Base-by-base conservation (phyloP, 2,797 vertebrate species). In the Oceanodroma leucorhoa region DNA sequence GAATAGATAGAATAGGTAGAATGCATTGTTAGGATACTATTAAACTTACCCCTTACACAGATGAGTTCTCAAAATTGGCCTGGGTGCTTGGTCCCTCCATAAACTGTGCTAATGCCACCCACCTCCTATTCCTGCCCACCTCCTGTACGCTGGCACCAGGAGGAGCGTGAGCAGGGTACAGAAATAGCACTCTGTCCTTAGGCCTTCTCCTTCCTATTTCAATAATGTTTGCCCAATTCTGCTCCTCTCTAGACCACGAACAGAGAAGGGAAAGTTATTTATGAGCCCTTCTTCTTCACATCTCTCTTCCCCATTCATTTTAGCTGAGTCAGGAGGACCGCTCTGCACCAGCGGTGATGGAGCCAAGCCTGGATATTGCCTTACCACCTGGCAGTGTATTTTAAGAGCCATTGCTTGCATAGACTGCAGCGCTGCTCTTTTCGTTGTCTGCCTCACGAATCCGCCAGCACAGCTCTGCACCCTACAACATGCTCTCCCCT, bases 211-310 rank as follows among this genome's bases (percentile, higher is more conserved):
- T 54, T 72, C 54, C 41, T 36, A 8, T 24, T 29, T 41, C 51
- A 32, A 2, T 4, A 43, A 22, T 8, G 12, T 69, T 22, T 61
- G 14, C 51, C 20, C 45, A 45, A 1, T 64, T 86, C 66, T 61
- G 14, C 43, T 54, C 29, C 27, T 61, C 38, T 67, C 57, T 48
- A 64, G 29, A 4, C 57, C 61, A 41, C 0, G 0, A 13, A 27
- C 24, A 27, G 27, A 54, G 34, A 60, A 57, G 6, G 23, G 10
- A 30, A 65, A 38, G 14, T 57, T 54, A n/a, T 41, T 83, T 80
- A 20, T 11, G 43, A 89, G 41, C 22, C 32, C 30, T 86, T 70
- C 36, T 30, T 81, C 66, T 55, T 61, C 62, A 5, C 27, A 16
- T 32, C 24, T 65, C 53, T 30, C 45, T 55, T 38, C n/a, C 30